Percentiles rank a stretch among this genome's conserved stretches.
Conservation (phyloP, 2,888 invertebrate species). For the Diaperis boleti region DNA sequence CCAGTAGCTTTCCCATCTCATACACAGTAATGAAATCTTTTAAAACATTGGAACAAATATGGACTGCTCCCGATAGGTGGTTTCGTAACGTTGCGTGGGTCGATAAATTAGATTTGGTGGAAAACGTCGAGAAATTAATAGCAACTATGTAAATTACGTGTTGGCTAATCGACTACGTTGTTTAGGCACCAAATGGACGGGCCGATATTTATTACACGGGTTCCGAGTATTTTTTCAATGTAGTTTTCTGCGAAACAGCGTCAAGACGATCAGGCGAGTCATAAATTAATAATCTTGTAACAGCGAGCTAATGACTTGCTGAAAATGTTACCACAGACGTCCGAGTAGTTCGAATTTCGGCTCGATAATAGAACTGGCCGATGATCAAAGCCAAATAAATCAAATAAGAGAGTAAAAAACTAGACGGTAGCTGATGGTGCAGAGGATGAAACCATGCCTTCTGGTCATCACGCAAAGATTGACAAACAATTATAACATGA, state of each 20-base stretch:
- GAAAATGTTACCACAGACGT: constrained; percentile 3
- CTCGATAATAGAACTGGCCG: constrained; percentile 2
- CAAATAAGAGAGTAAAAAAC: constrained; percentile 24
- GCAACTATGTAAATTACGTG: constrained; percentile 12
- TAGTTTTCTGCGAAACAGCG: neutral
- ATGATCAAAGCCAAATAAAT: constrained; percentile 11
- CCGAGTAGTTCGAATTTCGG: neutral
- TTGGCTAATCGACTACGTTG: neutral
- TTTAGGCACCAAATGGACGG: too few relatives aligned
- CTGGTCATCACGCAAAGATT: constrained; percentile 48
- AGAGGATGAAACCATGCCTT: constrained; percentile 43
- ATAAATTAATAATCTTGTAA: constrained; percentile 8
- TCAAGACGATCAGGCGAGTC: neutral
- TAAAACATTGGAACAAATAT: constrained; percentile 42
- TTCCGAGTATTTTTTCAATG: neutral
- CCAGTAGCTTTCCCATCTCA: constrained; percentile 49
- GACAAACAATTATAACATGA: constrained; percentile 59
- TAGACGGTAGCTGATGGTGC: constrained; percentile 22
- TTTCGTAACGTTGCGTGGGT: constrained; percentile 18
- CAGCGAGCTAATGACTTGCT: constrained; percentile 3
- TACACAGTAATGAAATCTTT: constrained; percentile 46
- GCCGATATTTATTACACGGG: too few relatives aligned
- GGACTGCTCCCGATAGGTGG: constrained; percentile 20
- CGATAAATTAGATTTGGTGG: constrained; percentile 20
- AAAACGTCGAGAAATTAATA: constrained; percentile 19